Base-by-base conservation (phyloP, 1,140 invertebrate genomes). In the Bombus confusus region DNA sequence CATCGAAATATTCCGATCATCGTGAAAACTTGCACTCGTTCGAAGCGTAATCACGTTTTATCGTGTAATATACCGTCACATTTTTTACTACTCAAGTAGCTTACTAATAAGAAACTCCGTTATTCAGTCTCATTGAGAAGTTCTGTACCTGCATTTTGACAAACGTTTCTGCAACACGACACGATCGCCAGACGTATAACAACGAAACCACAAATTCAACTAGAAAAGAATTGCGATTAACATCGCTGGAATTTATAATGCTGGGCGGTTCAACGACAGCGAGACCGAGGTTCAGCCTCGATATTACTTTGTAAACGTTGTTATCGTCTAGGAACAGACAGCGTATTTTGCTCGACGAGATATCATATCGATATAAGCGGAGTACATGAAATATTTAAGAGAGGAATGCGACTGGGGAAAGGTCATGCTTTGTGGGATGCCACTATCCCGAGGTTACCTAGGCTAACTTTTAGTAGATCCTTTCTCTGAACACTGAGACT, bases 281-380 rank as follows among this genome's bases (percentile, higher is more conserved):
- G n/a, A n/a, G 34, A 25, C 25, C 1, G 37, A 34, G 12, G 10
- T 10, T 28, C 34, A 68, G 31, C 62, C 64, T 69, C 37, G 64
- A 57, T 34, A 41, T 59, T 77, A 76, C 72, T 83, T 39, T 39
- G 72, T 47, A 68, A 83, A 83, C 59, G n/a, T 41, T 15, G 59
- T 83, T 83, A 83, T 83, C 74, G 10, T 77, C 12, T 2, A 39
- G 34, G 41, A 68, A 83, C 41, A 82, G 52, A 62, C 71, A n/a
- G 59, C 31, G 2, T 37, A 31, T 76, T 68, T 76, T 66, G 3
- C 34, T 22, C 72, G 5, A 6, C 28, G 15, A 52, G 72, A 83
- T 83, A 76, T 34, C 59, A 28, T 77, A 77, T 83, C 47, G 81
- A 79, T 69, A 31, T 6, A 57, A 31, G 1, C 3, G n/a, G 22